Base-by-base conservation (phyloP, 1,140 invertebrate genomes). In the Ridgeia piscesae region DNA sequence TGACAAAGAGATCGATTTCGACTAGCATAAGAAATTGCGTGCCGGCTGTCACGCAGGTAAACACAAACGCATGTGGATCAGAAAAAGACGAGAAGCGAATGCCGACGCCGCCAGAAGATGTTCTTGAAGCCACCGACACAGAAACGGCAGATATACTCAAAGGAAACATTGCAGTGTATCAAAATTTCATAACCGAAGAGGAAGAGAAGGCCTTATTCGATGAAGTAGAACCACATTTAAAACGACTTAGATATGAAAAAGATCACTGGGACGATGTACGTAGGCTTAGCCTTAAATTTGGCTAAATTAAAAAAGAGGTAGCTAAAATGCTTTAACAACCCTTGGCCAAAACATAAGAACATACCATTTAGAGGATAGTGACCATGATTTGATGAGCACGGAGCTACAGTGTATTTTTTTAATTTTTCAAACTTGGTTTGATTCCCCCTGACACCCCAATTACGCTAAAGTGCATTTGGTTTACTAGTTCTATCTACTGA, bases 231-330 rank as follows among this genome's bases (percentile, higher is more conserved):
- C 98, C 98, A 0, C 97, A 98, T 93, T 96, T 99, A 94, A 98
- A 97, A 95, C 96, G 97, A 93, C 96, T 99, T 93, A 96, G 98
- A 95, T 99, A 99, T 96, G 98, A 99, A 96, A 97, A 97, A 95
- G 97, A 94, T 92, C 96, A 99, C 95, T 99, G 99, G 99, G 99
- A 99, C 96, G 97, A 99, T 97, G 98, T 99, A 96, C 97, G 97
- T 96, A 93, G 88, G 33, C 42, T 6, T 42, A n/a, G n/a, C n/a
- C 42, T 42, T 42, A 4, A 42, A 42, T 42, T 42, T 42, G 42
- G 11, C 42, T 42, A 42, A 11, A 42, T 11, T n/a, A n/a, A n/a
- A n/a, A n/a, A n/a, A n/a, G n/a, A n/a, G n/a, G n/a, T n/a, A n/a
- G n/a, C n/a, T n/a, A n/a, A n/a, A n/a, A n/a, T n/a, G n/a, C n/a